Evolutionary conservation across 2,113 vertebrate species (phyloP), one percentile per base, ranked within the genome.

Genomic region (Orthonyx spaldingii): DNA sequence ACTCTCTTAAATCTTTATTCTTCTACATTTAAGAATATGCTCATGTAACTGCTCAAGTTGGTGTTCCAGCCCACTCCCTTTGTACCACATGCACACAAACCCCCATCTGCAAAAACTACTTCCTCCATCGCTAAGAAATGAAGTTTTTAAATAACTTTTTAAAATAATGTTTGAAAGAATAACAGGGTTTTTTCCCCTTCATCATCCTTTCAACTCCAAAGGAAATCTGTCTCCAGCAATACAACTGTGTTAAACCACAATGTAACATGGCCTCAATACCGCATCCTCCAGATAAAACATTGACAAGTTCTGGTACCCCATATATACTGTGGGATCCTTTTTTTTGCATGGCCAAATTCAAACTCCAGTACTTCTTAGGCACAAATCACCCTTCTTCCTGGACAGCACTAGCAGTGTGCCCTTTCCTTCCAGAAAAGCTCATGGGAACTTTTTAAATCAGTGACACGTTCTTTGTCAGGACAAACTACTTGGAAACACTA

Each of bases 201-300:
- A 32, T 2, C 72, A 17, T 27, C 16, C 6, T 61, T 72, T 20
- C 76, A 89, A 16, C 26, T 81, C 23, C 47, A 56, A 70, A 70
- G 35, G 17, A 70, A 77, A 89, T 44, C 24, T 59, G 12, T 63
- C 23, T 81, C 11, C 22, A 61, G 30, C 10, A 72, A 52, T 18
- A 44, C 15, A 77, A 20, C 20, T 42, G 35, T 13, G 13, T 23
- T 30, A 22, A 8, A 50, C 9, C 23, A 61, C 44, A 35, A 87
- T 65, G 23, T 12, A 76, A 28, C 0, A 1, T 4, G 21, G 11
- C 11, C 20, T 81, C 5, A 2, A 47, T 20, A 61, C 9, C 6
- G 42, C 7, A 42, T 2, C 44, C 33, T 46, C 3, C 56, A 68
- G 39, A n/a, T 50, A 66, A 82, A 93, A 63, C 27, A 75, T 3